Evolutionary conservation across 1,140 invertebrate species (phyloP), one percentile per base, ranked within the genome.

Genomic region (Episyrphus balteatus): DNA sequence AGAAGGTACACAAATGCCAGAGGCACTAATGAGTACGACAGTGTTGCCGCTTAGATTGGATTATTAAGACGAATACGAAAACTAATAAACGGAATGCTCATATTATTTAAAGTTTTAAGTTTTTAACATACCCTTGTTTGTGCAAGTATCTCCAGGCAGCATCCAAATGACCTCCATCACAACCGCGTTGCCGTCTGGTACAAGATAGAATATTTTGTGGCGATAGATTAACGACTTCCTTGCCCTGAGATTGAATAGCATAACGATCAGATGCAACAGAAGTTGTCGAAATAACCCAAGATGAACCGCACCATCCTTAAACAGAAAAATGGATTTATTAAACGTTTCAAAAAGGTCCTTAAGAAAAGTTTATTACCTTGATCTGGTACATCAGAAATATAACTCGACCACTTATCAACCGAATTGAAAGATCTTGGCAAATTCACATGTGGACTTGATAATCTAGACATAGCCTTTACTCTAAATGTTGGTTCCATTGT

Each of bases 261-360:
- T 79, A 86, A 56, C 85, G 78, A 59, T 88, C 86, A 36, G 82
- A 82, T 46, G 82, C 83, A n/a, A 90, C 79, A 3, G 78, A 80
- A 11, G 83, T 81, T 0, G 91, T 88, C 0, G 88, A 87, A 33
- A 96, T 77, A 1, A 91, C 92, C 92, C 92, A 97, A 1, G 92
- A 94, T 0, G 89, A 79, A 1, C 82, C 91, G 59, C 92, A 90
- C 83, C 92, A 91, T 32, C 84, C 51, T 52, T 15, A 46, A 48
- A 84, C 79, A 15, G 14, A 34, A 44, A 44, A 14, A 44, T 11
- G 5, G 18, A 44, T 14, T 44, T 42, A 42, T 13, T 7, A 21
- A 12, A 5, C 36, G n/a, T 34, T 10, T n/a, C n/a, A 9, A 34
- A 10, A 34, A 9, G 33, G n/a, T 34, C 33, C 9, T 34, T n/a